phyloP scores from a whole-genome alignment of 2,888 invertebrate species.

The Teinopalpus imperialis region DNA sequence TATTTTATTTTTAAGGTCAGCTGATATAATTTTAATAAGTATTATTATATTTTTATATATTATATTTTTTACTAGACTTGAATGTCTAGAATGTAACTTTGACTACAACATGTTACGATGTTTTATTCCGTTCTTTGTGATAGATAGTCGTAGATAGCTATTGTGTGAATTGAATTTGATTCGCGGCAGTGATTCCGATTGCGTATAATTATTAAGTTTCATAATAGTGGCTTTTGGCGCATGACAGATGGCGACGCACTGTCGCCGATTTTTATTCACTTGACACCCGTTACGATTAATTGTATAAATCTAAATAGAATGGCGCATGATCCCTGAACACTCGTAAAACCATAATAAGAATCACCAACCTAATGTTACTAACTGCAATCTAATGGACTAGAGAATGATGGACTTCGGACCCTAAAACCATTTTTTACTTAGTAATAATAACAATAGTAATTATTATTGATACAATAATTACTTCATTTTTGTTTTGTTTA shows the following conservation, averaged over 20 bases:
- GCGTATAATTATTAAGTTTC: constrained; percentile 54
- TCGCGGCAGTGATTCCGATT: constrained; percentile 40
- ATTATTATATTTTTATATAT: no score
- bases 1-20: no score
- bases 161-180: constrained; percentile 51
- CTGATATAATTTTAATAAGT: no score
- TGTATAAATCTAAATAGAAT: constrained; percentile 33
- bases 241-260: constrained; percentile 17
- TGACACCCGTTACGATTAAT: constrained; percentile 18
- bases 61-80: no score
- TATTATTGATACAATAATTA: no score
- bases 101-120: not conserved
- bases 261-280: constrained; percentile 17
- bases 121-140: not conserved
- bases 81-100: no score
- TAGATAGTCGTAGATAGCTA: not conserved
- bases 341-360: constrained; percentile 7
- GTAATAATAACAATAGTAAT: no score
- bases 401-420: no score
- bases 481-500: no score
- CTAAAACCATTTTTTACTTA: no score
- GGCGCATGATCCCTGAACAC: not conserved
- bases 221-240: constrained; percentile 38
- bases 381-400: no score
- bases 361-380: no score